A percentile compares a stretch with the other conserved stretches of the same genome.
Evolutionary conservation across 2,888 invertebrate genomes (phyloP).

Genomic region (Drosophila longiperda): DNA sequence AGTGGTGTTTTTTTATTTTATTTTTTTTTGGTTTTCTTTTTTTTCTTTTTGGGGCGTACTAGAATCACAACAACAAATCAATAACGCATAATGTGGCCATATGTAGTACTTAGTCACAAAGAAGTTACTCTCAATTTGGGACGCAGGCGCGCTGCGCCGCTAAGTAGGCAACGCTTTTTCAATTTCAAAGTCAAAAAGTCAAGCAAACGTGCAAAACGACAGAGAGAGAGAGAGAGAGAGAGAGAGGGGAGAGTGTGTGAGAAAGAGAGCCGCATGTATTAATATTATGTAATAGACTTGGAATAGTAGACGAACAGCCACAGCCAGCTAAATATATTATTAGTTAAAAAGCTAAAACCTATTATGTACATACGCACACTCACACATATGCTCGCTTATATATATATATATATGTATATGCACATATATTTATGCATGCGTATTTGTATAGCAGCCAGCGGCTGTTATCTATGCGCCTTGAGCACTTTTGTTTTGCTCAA

Average conservation of each 20-base stretch:
- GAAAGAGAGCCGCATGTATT: conserved; percentile 25
- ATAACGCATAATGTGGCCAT: conserved; percentile 55
- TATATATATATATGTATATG: background rate
- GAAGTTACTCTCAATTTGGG: conserved; percentile 19
- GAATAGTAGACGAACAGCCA: conserved; percentile 59
- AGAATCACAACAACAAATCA: conserved; percentile 63
- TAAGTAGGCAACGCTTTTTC: conserved; percentile 71
- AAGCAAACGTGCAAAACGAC: conserved; percentile 37
- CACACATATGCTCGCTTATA: background rate
- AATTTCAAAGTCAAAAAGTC: conserved; percentile 78
- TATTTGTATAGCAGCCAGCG: conserved; percentile 21
- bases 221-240: conserved; percentile 13
- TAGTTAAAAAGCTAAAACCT: conserved; percentile 62
- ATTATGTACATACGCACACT: conserved; percentile 47
- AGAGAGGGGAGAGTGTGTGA: background rate
- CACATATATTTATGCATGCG: background rate
- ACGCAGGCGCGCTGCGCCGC: conserved; percentile 67
- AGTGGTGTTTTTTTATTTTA: conserved; percentile 5
- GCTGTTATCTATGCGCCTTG: conserved; percentile 44
- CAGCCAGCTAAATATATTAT: conserved; percentile 70
- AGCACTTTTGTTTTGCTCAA: conserved; percentile 19
- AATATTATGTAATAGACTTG: conserved; percentile 71
- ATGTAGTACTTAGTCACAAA: conserved; percentile 29
- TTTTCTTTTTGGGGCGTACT: conserved; percentile 2
- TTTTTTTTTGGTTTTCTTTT: background rate